Evolutionary conservation across 2,888 invertebrate genomes (phyloP), one percentile per base, ranked within the genome.

Genomic region (Sicus ferrugineus): DNA sequence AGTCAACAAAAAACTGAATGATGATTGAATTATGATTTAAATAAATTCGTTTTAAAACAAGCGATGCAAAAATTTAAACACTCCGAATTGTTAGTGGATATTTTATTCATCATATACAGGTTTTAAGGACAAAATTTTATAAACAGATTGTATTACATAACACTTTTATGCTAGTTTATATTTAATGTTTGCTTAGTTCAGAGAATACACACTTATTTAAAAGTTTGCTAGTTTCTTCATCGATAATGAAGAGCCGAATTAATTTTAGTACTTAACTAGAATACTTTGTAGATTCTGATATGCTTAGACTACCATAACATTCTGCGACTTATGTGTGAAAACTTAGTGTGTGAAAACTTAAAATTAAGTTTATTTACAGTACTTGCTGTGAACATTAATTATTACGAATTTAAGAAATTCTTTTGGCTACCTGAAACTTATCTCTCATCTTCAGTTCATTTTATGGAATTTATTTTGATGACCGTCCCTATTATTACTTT

Each of bases 121-220:
- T 30, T 65, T n/a, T 54, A 19, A 28, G 66, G 54, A 56, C 56
- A 56, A 56, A 65, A 54, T 42, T 54, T 34, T 66, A 56, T 54
- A 65, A 26, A 21, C 19, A 48, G 19, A 63, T 48, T 66, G 56
- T 66, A 38, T 56, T 66, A 66, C 66, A 66, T 66, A 66, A 66
- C 54, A 34, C 23, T 42, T 54, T 66, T 56, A 38, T n/a, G n/a
- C 16, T 66, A 52, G 4, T 65, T 26, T 54, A 30, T 5, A n/a
- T 56, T 26, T 21, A 42, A n/a, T 1, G 1, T 38, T 38, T 5
- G 23, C 59, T 23, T 31, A 21, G 31, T n/a, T 56, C 4, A 56
- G 28, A n/a, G n/a, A 28, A n/a, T 26, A 1, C 42, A 61, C 61
- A 61, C 42, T 38, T 6, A 19, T 61, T 21, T 23, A 21, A 5